Conservation (phyloP, 23 tunicate species). For the Ascidia mentula region DNA sequence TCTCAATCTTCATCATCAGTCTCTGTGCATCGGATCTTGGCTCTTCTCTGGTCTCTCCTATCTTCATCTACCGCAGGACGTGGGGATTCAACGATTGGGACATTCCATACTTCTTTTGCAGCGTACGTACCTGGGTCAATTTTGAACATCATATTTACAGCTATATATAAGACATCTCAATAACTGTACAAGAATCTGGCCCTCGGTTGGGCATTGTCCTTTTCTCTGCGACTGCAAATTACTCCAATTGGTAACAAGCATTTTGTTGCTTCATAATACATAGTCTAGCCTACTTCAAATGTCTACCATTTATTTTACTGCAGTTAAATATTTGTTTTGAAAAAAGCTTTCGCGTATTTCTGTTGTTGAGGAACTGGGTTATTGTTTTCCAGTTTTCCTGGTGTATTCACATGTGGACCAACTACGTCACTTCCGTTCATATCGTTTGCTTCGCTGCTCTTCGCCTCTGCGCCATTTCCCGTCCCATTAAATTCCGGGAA, state of each 20-base stretch:
- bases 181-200: too few relatives aligned
- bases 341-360: too few relatives aligned
- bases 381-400: slow-evolving; percentile 17
- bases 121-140: not conserved
- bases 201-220: too few relatives aligned
- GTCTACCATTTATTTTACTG: too few relatives aligned
- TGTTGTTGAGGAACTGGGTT: too few relatives aligned
- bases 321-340: too few relatives aligned
- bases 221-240: too few relatives aligned
- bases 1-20: not conserved
- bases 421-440: slow-evolving; percentile 8
- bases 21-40: slow-evolving; percentile 22
- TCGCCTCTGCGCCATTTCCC: not conserved
- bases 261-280: too few relatives aligned
- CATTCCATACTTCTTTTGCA: slow-evolving; percentile 16
- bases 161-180: too few relatives aligned
- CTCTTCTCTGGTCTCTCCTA: slow-evolving; percentile 8
- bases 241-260: too few relatives aligned
- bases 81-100: slow-evolving; percentile 18
- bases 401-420: not conserved
- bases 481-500: slow-evolving; percentile 6
- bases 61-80: slow-evolving; percentile 21
- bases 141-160: too few relatives aligned
- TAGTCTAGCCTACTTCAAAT: too few relatives aligned
- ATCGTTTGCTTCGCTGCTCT: slow-evolving; percentile 11